phyloP scores from a whole-genome alignment of 2,113 vertebrate genomes.

The Axis porcinus region DNA sequence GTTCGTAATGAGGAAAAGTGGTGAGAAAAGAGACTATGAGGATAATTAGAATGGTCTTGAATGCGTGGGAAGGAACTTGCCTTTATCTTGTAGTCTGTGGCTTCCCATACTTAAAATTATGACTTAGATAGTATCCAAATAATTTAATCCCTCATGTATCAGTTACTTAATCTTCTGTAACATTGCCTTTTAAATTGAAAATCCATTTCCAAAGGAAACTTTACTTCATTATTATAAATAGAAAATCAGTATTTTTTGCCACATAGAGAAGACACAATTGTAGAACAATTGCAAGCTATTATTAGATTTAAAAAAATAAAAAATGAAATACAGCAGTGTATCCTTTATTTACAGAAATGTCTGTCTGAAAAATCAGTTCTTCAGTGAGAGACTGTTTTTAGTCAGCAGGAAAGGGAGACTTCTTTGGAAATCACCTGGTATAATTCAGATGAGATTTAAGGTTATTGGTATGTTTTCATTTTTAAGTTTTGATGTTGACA shows the following conservation, averaged over 20 bases:
- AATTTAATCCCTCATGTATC: background rate
- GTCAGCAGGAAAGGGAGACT: background rate
- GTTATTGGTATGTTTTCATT: background rate
- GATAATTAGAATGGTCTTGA: background rate
- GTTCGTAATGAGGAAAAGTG: background rate
- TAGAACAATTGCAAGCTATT: background rate
- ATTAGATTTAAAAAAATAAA: background rate
- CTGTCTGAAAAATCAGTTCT: background rate
- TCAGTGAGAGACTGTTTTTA: background rate
- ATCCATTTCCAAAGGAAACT: background rate
- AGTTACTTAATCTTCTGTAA: background rate
- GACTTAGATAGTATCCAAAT: background rate
- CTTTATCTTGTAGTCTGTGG: background rate
- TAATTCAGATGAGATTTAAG: conserved; percentile 7
- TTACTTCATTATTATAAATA: background rate
- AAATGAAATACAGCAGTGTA: background rate
- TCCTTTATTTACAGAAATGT: background rate
- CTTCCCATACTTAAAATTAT: background rate
- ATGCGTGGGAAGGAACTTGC: background rate
- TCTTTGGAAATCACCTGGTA: background rate
- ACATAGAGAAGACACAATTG: background rate
- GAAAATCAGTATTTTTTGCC: background rate
- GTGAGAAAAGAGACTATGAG: background rate
- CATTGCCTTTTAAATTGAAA: background rate
- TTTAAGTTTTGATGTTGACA: conserved; percentile 31